Percentiles rank a stretch among this genome's conserved stretches.
Conservation (phyloP, 2,888 invertebrate species). For the Unio pictorum region DNA sequence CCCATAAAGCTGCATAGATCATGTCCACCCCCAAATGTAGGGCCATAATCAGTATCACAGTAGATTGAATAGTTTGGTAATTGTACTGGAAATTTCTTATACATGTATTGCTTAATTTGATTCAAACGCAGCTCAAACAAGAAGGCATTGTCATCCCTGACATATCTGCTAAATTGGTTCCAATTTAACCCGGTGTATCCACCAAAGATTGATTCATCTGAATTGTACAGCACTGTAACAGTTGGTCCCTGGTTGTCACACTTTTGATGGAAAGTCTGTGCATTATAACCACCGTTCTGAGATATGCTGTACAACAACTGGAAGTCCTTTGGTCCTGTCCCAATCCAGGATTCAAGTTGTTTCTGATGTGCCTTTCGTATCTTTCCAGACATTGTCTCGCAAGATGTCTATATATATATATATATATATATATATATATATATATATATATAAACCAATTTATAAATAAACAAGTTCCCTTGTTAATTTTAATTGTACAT, state of each 20-base stretch:
- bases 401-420: no score
- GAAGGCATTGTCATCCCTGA: constrained; percentile 15
- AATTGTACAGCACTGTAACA: constrained; percentile 20
- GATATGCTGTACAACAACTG: constrained; percentile 14
- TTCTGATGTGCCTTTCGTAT: not conserved
- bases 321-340: constrained; percentile 5
- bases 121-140: constrained; percentile 19
- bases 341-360: constrained; percentile 21
- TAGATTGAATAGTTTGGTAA: not conserved
- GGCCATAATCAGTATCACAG: constrained; percentile 5
- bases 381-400: no score
- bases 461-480: no score
- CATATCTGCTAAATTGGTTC: not conserved
- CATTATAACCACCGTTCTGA: constrained; percentile 11
- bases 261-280: constrained; percentile 15
- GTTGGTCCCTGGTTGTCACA: constrained; percentile 28
- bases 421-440: no score
- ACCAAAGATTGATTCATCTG: constrained; percentile 17
- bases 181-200: constrained; percentile 19
- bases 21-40: constrained; percentile 16
- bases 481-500: no score
- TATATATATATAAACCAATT: no score
- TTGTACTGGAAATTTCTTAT: constrained; percentile 11
- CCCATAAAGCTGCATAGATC: constrained; percentile 5
- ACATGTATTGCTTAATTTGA: constrained; percentile 1